Evolutionary conservation across 2,888 invertebrate genomes (phyloP).

Genomic region (Neuroscelio doddi): DNA sequence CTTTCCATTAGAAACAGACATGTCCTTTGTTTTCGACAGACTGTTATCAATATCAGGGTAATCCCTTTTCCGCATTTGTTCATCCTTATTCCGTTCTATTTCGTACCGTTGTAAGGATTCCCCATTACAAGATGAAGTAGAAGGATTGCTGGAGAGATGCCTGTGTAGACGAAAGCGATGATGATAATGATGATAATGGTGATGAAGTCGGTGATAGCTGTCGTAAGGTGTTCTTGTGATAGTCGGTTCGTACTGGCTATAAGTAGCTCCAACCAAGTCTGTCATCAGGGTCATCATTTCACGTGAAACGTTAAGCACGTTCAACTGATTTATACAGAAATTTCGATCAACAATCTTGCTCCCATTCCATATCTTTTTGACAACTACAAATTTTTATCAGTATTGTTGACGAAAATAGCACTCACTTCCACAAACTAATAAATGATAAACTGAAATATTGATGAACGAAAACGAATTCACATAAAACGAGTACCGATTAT

Average conservation of each 20-base stretch:
- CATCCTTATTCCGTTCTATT: constrained; percentile 50
- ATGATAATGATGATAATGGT: constrained; percentile 49
- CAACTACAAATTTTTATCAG: no score
- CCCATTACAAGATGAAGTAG: constrained; percentile 44
- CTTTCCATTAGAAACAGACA: constrained; percentile 36
- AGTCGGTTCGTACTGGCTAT: constrained; percentile 57
- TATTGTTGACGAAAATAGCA: no score
- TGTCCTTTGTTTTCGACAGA: constrained; percentile 42
- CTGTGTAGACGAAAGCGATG: constrained; percentile 45
- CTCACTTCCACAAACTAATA: no score
- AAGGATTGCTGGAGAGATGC: constrained; percentile 49
- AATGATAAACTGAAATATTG: no score
- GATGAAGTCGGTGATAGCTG: constrained; percentile 54
- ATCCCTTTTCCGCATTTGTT: constrained; percentile 56
- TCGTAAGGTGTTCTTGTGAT: constrained; percentile 65
- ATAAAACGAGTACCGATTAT: no score
- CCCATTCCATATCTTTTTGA: no score
- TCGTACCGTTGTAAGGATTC: constrained; percentile 55
- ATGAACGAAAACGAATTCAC: no score
- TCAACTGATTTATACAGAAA: no score
- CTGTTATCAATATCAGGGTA: constrained; percentile 58
- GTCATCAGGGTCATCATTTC: constrained; percentile 71
- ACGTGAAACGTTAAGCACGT: constrained; percentile 35
- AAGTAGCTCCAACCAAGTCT: constrained; percentile 64
- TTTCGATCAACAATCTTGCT: no score